Evolutionary conservation across 2,113 vertebrate genomes (phyloP), one percentile per base, ranked within the genome.

Genomic region (Mus spicilegus): DNA sequence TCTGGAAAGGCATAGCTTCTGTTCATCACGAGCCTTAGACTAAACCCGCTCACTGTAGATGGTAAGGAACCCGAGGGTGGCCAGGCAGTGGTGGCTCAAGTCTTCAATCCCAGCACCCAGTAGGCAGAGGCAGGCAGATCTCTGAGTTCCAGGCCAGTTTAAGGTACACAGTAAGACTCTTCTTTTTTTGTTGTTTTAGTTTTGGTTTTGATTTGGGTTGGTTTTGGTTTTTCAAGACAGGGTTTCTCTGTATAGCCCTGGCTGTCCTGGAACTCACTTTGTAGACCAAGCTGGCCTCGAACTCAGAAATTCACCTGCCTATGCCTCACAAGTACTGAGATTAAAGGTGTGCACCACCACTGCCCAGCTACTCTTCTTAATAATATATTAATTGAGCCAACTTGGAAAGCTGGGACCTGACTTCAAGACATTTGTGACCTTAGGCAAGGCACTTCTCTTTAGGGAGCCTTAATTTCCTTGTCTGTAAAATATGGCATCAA

Each of bases 21-120:
- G 76, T 85, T 80, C 76, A 73, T 97, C 75, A 70, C 19, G 81
- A 67, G 51, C 69, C 84, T 77, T 75, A 95, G 33, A 24, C 39
- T 77, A 90, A 69, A 69, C 33, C 69, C 84, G 8, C 80, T 89
- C 77, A 84, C 69, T 82, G 39, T 12, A 56, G 39, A 39, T 61
- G 75, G 49, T 49, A 26, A 93, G 80, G 17, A 70, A 85, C 69
- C 76, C 84, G 11, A 33, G 67, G 30, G 13, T 33, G 30, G 58
- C 42, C 70, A 30, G 1, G 72, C 1, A 4, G n/a, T 73, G n/a
- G 20, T 75, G 72, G 72, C 4, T 2, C 20, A 24, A 0, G 4
- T 20, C n/a, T 75, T 39, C 9, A 42, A 75, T 75, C n/a, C n/a
- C 4, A 11, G n/a, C 72, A 73, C 19, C 20, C 20, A 22, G n/a